phyloP scores from a whole-genome alignment of 1,140 invertebrate species.

The Cryptotermes secundus region DNA sequence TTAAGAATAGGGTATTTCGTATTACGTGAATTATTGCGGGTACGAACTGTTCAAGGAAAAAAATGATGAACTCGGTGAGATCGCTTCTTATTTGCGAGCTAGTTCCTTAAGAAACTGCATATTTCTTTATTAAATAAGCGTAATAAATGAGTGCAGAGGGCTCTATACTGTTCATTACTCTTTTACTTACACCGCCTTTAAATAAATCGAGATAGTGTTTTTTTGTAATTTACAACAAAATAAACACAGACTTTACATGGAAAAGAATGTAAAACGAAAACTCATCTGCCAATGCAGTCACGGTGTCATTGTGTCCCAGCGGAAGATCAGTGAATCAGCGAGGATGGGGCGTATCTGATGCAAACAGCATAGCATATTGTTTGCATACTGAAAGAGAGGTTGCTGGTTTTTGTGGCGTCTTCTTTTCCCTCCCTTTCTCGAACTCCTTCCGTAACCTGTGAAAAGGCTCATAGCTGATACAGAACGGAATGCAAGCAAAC shows the following conservation, averaged over 20 bases:
- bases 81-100: no score
- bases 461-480: neutral
- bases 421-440: neutral
- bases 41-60: no score
- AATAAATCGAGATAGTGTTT: neutral
- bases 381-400: conserved; percentile 22
- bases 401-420: neutral
- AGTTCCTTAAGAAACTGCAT: no score
- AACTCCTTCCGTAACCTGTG: neutral
- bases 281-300: conserved; percentile 32
- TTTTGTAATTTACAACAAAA: neutral
- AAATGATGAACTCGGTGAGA: no score
- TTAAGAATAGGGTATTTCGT: no score
- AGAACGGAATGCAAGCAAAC: neutral
- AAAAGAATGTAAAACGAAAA: neutral
- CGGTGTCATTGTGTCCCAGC: neutral
- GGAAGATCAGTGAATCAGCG: conserved; percentile 26
- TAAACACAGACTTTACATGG: neutral
- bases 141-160: no score
- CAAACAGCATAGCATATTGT: conserved; percentile 30
- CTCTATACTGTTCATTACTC: no score
- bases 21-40: no score
- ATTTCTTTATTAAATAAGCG: no score
- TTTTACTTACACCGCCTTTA: neutral
- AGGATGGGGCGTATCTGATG: conserved; percentile 22